Conservation (phyloP, 2,888 invertebrate species). For the Panopea generosa region DNA sequence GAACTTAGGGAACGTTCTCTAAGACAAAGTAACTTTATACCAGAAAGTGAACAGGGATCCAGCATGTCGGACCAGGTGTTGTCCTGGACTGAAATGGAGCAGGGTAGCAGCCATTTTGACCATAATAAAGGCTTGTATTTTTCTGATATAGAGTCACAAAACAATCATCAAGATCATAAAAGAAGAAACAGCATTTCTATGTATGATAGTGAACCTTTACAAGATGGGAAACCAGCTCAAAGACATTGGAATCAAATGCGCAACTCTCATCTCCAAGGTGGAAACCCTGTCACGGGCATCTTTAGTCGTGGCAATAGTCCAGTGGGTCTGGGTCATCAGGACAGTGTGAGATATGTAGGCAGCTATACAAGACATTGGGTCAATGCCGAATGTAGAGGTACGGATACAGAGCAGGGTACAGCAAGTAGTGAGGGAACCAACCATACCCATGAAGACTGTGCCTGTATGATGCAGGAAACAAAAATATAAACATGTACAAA, state of each 20-base stretch:
- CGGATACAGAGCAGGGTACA: not conserved
- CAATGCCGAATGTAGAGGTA: not conserved
- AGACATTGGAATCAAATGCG: not conserved
- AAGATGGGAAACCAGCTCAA: not conserved
- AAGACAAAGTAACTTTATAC: too few species aligned
- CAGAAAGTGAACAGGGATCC: too few species aligned
- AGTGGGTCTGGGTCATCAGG: conserved; percentile 4
- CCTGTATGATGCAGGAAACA: too few species aligned
- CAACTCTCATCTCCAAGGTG: not conserved
- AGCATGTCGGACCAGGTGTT: too few species aligned
- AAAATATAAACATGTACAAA: too few species aligned
- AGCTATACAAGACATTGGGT: not conserved
- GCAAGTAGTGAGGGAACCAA: not conserved
- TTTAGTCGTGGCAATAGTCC: conserved; percentile 38
- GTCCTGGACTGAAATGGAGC: too few species aligned
- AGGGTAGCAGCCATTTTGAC: too few species aligned
- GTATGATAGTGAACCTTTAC: not conserved
- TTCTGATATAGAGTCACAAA: too few species aligned
- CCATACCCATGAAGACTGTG: not conserved
- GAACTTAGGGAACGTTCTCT: too few species aligned
- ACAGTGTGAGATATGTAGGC: not conserved
- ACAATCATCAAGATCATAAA: too few species aligned
- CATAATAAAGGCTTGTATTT: too few species aligned
- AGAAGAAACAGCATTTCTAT: not conserved
- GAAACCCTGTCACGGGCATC: not conserved